These are phyloP conservation scores for Pinna nobilis DNA, from an alignment of 1,140 invertebrate genomes.

Conservation along the genomic window DNA sequence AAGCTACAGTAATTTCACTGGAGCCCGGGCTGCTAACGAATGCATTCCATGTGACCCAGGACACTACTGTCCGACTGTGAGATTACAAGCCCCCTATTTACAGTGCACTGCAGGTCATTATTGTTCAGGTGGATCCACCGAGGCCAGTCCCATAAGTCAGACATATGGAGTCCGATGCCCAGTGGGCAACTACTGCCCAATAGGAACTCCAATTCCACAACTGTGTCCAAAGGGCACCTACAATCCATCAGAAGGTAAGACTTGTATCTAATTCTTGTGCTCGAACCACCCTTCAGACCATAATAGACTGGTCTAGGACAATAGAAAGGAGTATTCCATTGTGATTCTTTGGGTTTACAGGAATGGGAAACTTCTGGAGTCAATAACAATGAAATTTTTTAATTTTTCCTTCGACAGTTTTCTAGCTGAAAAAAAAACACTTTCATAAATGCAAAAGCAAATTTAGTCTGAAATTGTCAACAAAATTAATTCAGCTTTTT, in stretches of 20 bases:
- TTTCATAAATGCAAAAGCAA: no score
- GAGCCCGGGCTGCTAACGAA: conserved; percentile 56
- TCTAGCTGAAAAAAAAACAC: no score
- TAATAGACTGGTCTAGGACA: no score
- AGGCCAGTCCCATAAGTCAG: conserved; percentile 55
- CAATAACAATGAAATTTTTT: no score
- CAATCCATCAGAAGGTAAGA: conserved; percentile 59
- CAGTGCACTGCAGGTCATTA: conserved; percentile 66
- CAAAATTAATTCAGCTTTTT: no score
- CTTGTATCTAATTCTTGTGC: no score
- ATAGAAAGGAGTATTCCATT: no score
- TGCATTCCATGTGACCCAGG: conserved; percentile 68
- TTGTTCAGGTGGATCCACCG: conserved; percentile 62
- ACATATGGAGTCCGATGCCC: conserved; percentile 66
- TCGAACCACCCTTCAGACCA: no score
- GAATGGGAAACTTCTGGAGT: no score
- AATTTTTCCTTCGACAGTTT: no score
- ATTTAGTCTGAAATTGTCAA: no score
- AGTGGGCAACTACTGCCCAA: conserved; percentile 66
- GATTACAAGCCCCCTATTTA: conserved; percentile 50
- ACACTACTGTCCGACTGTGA: conserved; percentile 62
- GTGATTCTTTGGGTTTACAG: no score
- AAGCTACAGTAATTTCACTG: conserved; percentile 69
- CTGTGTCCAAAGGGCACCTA: conserved; percentile 67
- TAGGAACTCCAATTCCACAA: conserved; percentile 60